Evolutionary conservation across 2,888 invertebrate genomes (phyloP), one percentile per base, ranked within the genome.

Genomic region (Vanessa cardui): DNA sequence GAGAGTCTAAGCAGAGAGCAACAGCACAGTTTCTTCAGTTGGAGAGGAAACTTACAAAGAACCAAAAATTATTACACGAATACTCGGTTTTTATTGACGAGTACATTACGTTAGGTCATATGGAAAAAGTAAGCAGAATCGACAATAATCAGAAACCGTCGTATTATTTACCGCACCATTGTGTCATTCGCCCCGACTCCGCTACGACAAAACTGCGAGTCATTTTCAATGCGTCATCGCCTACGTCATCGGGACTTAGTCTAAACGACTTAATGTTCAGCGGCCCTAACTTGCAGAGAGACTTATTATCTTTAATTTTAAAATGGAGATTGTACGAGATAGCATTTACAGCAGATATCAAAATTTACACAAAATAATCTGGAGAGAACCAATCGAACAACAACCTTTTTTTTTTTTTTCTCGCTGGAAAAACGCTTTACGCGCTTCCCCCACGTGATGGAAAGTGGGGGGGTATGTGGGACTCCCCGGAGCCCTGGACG

Each of bases 201-300:
- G 7, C 31, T 5, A 26, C 56, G 26, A 56, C 56, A 16, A 26
- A 8, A 16, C 31, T 56, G 7, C 56, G 56, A 20, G 21, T 56
- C 21, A 31, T 56, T 7, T 56, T 20, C 31, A 56, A 21, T 31
- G 56, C 26, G 16, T 56, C 56, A 21, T 56, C 56, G 16, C 21
- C 21, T 8, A 56, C 56, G 9, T 12, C 56, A 31, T 26, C 26
- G 9, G 56, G 56, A 8, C 31, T n/a, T n/a, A 56, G 56, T 31
- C 26, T 56, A 21, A 56, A 56, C 26, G 56, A 47, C 47, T 16
- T 47, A 16, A 47, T 47, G 47, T 47, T n/a, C 18, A 16, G 47
- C 18, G 47, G 47, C 18, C 47, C 47, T 12, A 47, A 47, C 18
- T 26, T 26, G 26, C 26, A 26, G 26, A 16, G 18, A 47, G 47